A percentile compares a stretch with the other conserved stretches of the same genome.
These are phyloP conservation scores for Podiceps cristatus DNA, from an alignment of 2,113 vertebrate species.

Conservation along the genomic window DNA sequence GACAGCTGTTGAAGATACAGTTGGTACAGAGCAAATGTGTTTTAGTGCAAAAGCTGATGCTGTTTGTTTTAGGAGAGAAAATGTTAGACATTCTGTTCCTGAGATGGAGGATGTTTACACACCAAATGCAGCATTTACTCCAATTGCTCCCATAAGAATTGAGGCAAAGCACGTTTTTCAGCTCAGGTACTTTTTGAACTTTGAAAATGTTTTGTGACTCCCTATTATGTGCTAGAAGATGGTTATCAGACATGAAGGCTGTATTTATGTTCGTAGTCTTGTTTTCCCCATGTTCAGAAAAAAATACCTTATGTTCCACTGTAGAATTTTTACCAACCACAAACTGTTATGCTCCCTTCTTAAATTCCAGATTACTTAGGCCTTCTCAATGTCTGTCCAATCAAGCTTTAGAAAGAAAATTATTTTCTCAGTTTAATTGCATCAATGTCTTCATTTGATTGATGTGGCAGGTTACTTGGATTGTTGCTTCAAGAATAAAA, in stretches of 20 bases:
- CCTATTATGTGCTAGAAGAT: not conserved
- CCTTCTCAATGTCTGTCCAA: not conserved
- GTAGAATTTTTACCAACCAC: not conserved
- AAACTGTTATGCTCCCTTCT: not conserved
- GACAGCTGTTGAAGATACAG: not conserved
- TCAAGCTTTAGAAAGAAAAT: not conserved
- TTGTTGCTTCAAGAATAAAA: not conserved
- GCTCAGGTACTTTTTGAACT: not conserved
- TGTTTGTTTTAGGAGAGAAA: not conserved
- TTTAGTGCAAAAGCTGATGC: not conserved
- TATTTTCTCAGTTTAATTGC: not conserved
- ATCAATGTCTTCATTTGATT: not conserved
- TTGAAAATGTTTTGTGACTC: not conserved
- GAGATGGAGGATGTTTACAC: not conserved
- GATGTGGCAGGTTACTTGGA: not conserved
- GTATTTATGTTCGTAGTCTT: not conserved
- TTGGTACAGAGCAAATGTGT: not conserved
- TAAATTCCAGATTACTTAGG: not conserved
- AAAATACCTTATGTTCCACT: not conserved
- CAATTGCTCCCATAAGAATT: not conserved
- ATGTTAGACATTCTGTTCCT: not conserved
- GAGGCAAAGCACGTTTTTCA: slow-evolving; percentile 13
- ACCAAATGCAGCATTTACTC: not conserved
- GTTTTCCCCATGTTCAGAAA: not conserved
- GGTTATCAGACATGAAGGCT: not conserved